Evolutionary conservation across 2,888 invertebrate genomes (phyloP).

Genomic region (Trissolcus japonicus): DNA sequence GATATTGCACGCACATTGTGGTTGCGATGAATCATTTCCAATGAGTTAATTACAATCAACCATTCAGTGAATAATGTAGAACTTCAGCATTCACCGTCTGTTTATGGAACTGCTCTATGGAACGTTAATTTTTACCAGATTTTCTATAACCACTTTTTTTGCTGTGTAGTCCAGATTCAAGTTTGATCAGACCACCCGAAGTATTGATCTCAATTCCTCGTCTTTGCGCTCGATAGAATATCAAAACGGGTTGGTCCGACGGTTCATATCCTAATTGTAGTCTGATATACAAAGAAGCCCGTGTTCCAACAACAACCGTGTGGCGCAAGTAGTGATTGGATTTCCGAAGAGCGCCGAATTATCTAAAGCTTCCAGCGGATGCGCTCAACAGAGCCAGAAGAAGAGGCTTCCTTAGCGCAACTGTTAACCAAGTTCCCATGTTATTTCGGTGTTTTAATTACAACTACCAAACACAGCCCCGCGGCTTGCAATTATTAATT

Average conservation of each 20-base stretch:
- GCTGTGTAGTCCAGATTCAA: too few relatives aligned
- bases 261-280: conserved; percentile 51
- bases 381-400: conserved; percentile 11
- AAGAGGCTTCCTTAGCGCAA: neutral
- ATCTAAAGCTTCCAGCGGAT: conserved; percentile 32
- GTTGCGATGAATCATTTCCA: too few relatives aligned
- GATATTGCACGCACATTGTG: too few relatives aligned
- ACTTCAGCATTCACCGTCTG: too few relatives aligned
- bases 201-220: conserved; percentile 48
- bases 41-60: too few relatives aligned
- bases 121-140: too few relatives aligned
- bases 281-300: conserved; percentile 37
- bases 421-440: conserved; percentile 20
- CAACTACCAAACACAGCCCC: neutral
- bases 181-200: neutral
- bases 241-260: conserved; percentile 29
- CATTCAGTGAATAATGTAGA: too few relatives aligned
- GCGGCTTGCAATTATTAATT: conserved; percentile 3
- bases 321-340: conserved; percentile 38
- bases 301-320: conserved; percentile 47
- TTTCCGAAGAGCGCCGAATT: conserved; percentile 40
- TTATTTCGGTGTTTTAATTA: conserved; percentile 32
- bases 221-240: conserved; percentile 45
- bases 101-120: too few relatives aligned
- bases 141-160: too few relatives aligned